Percentiles rank a stretch among this genome's conserved stretches.
These are phyloP conservation scores for Entomobrya multifasciata DNA, from an alignment of 2,888 invertebrate genomes.

Conservation along the genomic window DNA sequence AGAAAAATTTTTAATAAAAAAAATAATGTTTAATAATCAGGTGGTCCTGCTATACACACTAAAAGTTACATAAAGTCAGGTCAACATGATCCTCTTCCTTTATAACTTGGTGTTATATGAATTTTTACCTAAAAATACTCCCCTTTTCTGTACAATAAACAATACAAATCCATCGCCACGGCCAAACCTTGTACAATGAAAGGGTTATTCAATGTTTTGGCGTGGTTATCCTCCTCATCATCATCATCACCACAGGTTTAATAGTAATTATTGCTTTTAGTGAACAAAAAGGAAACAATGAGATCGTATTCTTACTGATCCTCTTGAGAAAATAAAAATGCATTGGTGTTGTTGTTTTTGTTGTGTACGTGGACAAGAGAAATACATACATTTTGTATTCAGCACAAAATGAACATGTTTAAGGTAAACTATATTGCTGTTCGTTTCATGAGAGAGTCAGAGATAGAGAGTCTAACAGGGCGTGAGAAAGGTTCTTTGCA, in stretches of 20 bases:
- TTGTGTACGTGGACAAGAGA: background rate
- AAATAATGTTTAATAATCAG: too few relatives aligned
- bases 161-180: background rate
- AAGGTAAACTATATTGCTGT: background rate
- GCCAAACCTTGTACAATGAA: background rate
- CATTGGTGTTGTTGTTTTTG: background rate
- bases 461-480: conserved; percentile 68
- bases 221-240: conserved; percentile 17
- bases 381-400: too few relatives aligned
- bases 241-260: too few relatives aligned
- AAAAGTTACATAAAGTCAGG: background rate
- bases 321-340: conserved; percentile 41
- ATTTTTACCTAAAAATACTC: background rate
- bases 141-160: background rate
- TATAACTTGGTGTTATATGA: background rate
- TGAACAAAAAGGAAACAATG: conserved; percentile 3
- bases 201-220: background rate
- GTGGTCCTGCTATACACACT: too few relatives aligned
- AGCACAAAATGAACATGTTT: background rate
- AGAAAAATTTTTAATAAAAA: too few relatives aligned
- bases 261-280: conserved; percentile 51
- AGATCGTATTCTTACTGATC: conserved; percentile 7
- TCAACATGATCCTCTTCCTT: background rate
- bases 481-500: conserved; percentile 79
- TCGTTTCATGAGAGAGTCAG: conserved; percentile 2